Base-by-base conservation (phyloP, 1,140 invertebrate species). In the Coenobita brevimanus region DNA sequence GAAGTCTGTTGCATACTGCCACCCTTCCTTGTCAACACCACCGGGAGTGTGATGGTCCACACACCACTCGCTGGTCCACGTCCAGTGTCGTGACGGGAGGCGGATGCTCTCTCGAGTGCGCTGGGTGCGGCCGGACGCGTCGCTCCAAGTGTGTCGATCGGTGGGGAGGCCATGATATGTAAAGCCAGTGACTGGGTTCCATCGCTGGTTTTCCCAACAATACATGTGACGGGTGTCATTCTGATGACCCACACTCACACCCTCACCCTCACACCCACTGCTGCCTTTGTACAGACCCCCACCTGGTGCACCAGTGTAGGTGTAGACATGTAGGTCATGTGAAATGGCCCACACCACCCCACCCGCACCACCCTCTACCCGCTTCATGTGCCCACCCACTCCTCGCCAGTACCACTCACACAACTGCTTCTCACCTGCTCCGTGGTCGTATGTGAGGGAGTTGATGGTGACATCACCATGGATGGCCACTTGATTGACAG, bases 1-100 rank as follows among this genome's bases (percentile, higher is more conserved):
- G 92, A 98, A 98, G 93, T 98, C 97, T 1, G 96, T 96, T 2
- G 97, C 97, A 93, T 98, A 98, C 92, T 98, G 97, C 97, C 97
- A 98, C 2, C 97, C 97, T 90, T 98, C 96, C 82, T 94, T 94
- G 93, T 98, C 97, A 0, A 97, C 96, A 0, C 97, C 97, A n/a
- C 96, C 97, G 1, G 96, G 95, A 46, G 96, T 95, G 92, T 96
- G 95, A 92, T 96, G 98, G 92, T 98, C 97, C 15, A 98, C 94
- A 89, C 95, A 94, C 97, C 97, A 98, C 92, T 98, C 97, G 8
- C 96, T 96, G 69, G 96, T 94, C 97, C 97, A 98, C 91, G 96
- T 95, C 96, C 97, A 98, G 91, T 97, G 96, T 89, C 95, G 95
- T 33, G 96, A 97, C 0, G 97, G 93, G 33, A 98, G 93, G 93